Base-by-base conservation (phyloP, 1,140 invertebrate species). In the Andrena cerasifolii region DNA sequence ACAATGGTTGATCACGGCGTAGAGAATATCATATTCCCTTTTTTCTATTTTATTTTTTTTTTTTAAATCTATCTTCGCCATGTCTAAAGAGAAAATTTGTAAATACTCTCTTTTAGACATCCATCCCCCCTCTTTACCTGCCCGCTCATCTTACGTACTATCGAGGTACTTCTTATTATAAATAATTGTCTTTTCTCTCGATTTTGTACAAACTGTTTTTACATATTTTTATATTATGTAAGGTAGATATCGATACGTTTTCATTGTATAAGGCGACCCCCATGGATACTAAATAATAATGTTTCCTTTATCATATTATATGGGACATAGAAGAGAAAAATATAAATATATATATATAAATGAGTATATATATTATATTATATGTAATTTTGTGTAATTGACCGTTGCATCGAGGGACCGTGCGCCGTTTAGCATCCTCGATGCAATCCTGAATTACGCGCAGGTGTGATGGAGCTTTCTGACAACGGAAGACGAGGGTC, bases 131-230 rank as follows among this genome's bases (percentile, higher is more conserved):
- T 78, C 76, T 28, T 26, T 31, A 58, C 68, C 67, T 83, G 59
- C 65, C 40, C 43, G 65, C 71, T 84, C 80, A 72, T 83, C 61
- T 80, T 85, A 82, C 71, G 71, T 81, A 78, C 75, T 82, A 76
- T 89, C 83, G 79, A 88, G 84, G 84, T 87, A 12, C 40, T 40
- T 58, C 36, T 36, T 58, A 33, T 33, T 58, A 21, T 26, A 87
- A 82, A 86, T 86, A 82, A 88, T 87, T 87, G 75, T 87, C 89
- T 89, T 90, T 90, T 91, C 90, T 91, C 88, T 90, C 90, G 82
- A 88, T 87, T 91, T 92, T 92, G 91, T 92, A 92, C 91, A 92
- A 92, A 92, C 88, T 91, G 89, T 91, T 91, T 92, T 91, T 91
- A 92, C 85, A 89, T 89, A 88, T 89, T 89, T 88, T 86, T 90